Conservation (phyloP, 2,797 vertebrate species). For the Spondyliosoma cantharus region DNA sequence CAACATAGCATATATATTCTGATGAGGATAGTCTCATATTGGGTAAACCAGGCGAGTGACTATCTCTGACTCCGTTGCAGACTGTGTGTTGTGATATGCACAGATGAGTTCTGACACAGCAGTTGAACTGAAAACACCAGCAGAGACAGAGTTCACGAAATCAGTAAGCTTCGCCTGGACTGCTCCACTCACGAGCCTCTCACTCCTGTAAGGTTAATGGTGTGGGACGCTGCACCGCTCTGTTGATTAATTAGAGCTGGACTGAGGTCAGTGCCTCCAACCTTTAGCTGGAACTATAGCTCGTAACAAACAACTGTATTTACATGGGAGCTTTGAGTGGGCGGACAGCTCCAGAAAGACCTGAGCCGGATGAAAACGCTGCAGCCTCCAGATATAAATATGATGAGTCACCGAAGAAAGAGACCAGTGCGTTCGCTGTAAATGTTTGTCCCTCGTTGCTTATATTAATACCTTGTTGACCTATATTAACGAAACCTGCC, state of each 20-base stretch:
- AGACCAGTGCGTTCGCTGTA: conserved; percentile 24
- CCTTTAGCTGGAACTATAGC: conserved; percentile 62
- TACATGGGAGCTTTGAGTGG: conserved; percentile 63
- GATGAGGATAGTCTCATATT: too few relatives aligned
- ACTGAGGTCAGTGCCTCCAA: conserved; percentile 71
- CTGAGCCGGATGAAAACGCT: conserved; percentile 46
- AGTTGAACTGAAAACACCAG: conserved; percentile 3
- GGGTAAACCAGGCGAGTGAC: too few relatives aligned
- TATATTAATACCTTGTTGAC: conserved; percentile 58
- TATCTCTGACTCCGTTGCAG: neutral
- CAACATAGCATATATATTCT: neutral
- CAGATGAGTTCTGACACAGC: neutral
- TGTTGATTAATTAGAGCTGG: conserved; percentile 77
- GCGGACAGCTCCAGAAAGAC: conserved; percentile 49
- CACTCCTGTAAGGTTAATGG: conserved; percentile 72
- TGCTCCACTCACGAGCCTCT: conserved; percentile 60
- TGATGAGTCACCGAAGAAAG: conserved; percentile 52
- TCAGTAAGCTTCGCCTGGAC: conserved; percentile 16
- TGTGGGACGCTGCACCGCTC: conserved; percentile 53
- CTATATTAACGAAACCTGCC: conserved; percentile 48
- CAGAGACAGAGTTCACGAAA: conserved; percentile 33
- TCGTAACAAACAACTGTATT: conserved; percentile 77
- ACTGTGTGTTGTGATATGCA: neutral
- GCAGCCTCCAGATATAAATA: conserved; percentile 53
- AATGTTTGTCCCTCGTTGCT: conserved; percentile 40